A percentile compares a stretch with the other conserved stretches of the same genome.
These are phyloP conservation scores for Setophaga coronata DNA, from an alignment of 2,113 vertebrate species.

Conservation along the genomic window DNA sequence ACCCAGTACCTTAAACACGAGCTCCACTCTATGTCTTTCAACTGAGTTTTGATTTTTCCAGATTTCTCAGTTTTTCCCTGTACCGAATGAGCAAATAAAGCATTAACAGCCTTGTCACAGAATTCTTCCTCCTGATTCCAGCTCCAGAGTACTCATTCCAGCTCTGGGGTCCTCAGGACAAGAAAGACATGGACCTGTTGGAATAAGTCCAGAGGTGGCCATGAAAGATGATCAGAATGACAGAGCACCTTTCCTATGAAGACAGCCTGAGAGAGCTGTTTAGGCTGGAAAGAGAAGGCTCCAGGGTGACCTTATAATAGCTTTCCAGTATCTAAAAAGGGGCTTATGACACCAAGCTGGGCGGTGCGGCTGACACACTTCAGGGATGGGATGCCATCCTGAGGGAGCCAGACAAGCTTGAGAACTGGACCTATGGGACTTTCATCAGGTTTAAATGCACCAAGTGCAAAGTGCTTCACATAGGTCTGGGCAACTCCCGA, in stretches of 20 bases:
- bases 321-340: neutral
- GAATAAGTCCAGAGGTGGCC: neutral
- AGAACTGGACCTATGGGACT: neutral
- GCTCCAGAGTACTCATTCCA: neutral
- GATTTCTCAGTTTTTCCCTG: neutral
- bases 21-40: neutral
- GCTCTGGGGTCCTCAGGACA: neutral
- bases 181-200: neutral
- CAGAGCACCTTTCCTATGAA: neutral
- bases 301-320: neutral
- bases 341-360: neutral
- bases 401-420: neutral
- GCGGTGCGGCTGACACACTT: accelerated
- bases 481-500: accelerated
- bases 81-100: neutral
- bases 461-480: neutral
- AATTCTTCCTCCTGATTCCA: neutral
- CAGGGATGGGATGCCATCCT: neutral
- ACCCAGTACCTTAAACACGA: neutral
- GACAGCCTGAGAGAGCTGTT: neutral
- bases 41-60: neutral
- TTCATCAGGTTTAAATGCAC: neutral
- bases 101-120: neutral
- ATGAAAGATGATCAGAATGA: neutral
- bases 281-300: neutral